Evolutionary conservation across 2,797 vertebrate species (phyloP), one percentile per base, ranked within the genome.

Genomic region (Acestrorhynchus altus): DNA sequence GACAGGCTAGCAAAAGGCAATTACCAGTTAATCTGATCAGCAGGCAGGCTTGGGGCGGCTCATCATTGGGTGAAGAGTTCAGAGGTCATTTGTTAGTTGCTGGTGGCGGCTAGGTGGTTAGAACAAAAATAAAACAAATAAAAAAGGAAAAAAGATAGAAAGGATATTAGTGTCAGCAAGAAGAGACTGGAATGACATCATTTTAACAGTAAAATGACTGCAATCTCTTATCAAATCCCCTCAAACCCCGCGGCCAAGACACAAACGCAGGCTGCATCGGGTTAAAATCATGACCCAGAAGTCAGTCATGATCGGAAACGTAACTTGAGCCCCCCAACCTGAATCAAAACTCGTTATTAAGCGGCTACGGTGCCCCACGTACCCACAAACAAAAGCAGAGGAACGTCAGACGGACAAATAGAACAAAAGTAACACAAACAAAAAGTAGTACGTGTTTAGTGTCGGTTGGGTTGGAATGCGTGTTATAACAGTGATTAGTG

Each of bases 11-110:
- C 97, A 98, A 98, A 99, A 99, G 98, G 97, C 97, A 96, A 96
- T 99, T 99, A 99, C 98, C 98, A 98, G 97, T 99, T 98, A 99
- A 98, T 85, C 96, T 98, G 97, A 98, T 98, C 98, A 99, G 98
- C 98, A 98, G 98, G 97, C 98, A 98, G 98, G 97, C 98, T 98
- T 97, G 97, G 96, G 97, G 97, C 96, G 97, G 97, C 97, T 99
- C 98, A 96, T 99, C 98, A 99, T 98, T 99, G 97, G 97, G 97
- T 99, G 97, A 99, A 99, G 98, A 99, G 95, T 98, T 99, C 97
- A 99, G 97, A 99, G 97, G 97, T 99, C 97, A 99, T 98, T 96
- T 97, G 98, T 99, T 99, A 99, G 98, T 99, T 99, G 97, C 98
- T 97, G 96, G 97, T 99, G 98, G 97, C 98, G 96, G 98, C 97